These are phyloP conservation scores for Atta colombica DNA, from an alignment of 1,140 invertebrate species.

Conservation along the genomic window DNA sequence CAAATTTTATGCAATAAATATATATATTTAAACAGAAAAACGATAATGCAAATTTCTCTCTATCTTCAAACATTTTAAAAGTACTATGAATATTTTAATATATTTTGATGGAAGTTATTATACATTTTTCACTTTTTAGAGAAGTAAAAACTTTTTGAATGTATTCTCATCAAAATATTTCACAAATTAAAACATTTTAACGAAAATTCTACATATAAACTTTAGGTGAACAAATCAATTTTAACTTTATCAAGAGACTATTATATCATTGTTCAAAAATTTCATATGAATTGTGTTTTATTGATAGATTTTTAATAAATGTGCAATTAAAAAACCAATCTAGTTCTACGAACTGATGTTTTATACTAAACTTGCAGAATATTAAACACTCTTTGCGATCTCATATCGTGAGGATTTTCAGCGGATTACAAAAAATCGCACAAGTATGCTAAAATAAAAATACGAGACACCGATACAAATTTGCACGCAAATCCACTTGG, in stretches of 20 bases:
- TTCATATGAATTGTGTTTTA: background rate
- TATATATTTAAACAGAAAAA: background rate
- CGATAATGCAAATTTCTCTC: conserved; percentile 11
- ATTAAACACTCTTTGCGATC: conserved; percentile 8
- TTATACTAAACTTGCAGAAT: background rate
- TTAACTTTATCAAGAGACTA: conserved; percentile 7
- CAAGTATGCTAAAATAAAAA: conserved; percentile 10
- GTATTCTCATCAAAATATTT: conserved; percentile 19
- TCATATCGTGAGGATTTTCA: background rate
- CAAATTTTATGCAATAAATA: conserved; percentile 4
- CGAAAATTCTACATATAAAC: conserved; percentile 6
- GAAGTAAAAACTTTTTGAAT: conserved; percentile 34
- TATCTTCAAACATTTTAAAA: background rate
- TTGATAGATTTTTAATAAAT: background rate
- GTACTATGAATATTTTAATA: conserved; percentile 19
- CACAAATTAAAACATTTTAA: conserved; percentile 11
- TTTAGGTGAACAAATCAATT: conserved; percentile 20
- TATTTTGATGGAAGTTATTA: conserved; percentile 38
- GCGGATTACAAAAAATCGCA: background rate
- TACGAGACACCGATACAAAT: conserved; percentile 43
- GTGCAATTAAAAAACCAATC: background rate
- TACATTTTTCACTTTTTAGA: background rate
- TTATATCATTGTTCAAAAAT: conserved; percentile 29
- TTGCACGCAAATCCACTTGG: conserved; percentile 36
- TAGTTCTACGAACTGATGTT: background rate